Percentiles rank a stretch among this genome's conserved stretches.
Evolutionary conservation across 2,888 invertebrate species (phyloP).

Genomic region (Terebella lapidaria): DNA sequence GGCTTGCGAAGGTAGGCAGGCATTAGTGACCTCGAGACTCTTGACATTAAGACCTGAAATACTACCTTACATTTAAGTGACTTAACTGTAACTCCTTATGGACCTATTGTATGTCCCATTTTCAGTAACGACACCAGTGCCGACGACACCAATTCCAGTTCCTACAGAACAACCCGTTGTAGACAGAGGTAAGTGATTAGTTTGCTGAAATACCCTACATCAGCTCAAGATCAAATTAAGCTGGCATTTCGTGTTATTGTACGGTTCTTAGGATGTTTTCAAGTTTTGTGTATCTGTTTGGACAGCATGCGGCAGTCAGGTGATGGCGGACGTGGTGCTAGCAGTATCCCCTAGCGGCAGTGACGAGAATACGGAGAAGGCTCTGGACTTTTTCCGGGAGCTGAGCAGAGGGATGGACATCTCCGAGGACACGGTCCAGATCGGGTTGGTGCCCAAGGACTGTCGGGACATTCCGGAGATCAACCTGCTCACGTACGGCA

Average conservation of each 20-base stretch:
- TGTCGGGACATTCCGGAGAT: constrained; percentile 13
- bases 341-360: constrained; percentile 13
- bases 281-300: too few species aligned
- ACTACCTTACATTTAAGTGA: neutral
- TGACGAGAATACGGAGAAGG: constrained; percentile 11
- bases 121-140: too few species aligned
- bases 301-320: constrained; percentile 13
- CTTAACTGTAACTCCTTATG: neutral
- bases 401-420: constrained; percentile 12
- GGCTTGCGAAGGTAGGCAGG: constrained; percentile 19
- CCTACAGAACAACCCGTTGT: too few species aligned
- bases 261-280: too few species aligned
- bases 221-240: too few species aligned
- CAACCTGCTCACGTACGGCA: neutral
- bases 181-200: too few species aligned
- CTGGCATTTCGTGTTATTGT: too few species aligned
- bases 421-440: constrained; percentile 9
- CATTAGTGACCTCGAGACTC: neutral
- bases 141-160: too few species aligned
- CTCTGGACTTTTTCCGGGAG: constrained; percentile 19
- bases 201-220: too few species aligned
- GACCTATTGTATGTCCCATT: constrained; percentile 9
- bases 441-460: constrained; percentile 22
- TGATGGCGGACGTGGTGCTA: constrained; percentile 16
- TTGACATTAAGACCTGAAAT: too few species aligned